Conservation (phyloP, 1,140 invertebrate genomes). For the Dreissena polymorpha region DNA sequence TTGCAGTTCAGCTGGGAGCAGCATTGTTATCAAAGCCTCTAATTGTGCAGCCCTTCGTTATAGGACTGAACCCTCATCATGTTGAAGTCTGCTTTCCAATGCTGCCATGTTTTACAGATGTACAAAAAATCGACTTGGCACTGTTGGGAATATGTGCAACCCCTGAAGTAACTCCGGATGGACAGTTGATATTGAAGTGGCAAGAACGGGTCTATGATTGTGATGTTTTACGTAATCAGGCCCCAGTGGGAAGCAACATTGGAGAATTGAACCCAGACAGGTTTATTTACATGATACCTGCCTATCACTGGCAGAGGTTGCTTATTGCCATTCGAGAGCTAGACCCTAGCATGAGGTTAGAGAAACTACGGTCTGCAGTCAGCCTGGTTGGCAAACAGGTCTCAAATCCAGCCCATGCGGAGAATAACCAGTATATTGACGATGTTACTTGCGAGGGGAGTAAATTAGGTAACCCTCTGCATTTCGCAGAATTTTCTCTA, state of each 20-base stretch:
- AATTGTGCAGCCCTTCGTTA: conserved; percentile 59
- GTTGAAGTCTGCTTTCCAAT: conserved; percentile 61
- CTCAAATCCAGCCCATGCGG: conserved; percentile 39
- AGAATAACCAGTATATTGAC: conserved; percentile 40
- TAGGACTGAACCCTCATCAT: conserved; percentile 59
- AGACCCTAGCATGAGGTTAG: conserved; percentile 42
- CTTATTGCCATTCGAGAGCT: conserved; percentile 67
- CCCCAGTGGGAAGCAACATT: conserved; percentile 7
- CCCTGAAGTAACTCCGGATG: conserved; percentile 31
- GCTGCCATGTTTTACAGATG: conserved; percentile 37
- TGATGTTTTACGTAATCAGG: conserved; percentile 4
- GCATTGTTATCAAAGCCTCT: conserved; percentile 63
- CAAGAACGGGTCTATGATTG: conserved; percentile 69
- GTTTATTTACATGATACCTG: conserved; percentile 68
- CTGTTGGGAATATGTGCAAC: conserved; percentile 51
- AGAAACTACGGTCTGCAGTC: conserved; percentile 60
- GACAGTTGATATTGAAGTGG: conserved; percentile 63
- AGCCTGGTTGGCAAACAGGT: conserved; percentile 57
- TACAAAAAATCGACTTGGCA: conserved; percentile 50
- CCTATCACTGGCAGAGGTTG: conserved; percentile 73
- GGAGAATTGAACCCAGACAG: conserved; percentile 68
- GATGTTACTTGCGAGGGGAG: conserved; percentile 70
- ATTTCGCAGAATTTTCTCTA: conserved; percentile 65
- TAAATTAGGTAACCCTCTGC: conserved; percentile 61
- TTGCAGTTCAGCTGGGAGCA: conserved; percentile 54